Evolutionary conservation across 37 sponge, comb jelly and placozoan genomes (phyloP), one percentile per base, ranked within the genome.

Genomic region (Halisarca cf. caerulea): DNA sequence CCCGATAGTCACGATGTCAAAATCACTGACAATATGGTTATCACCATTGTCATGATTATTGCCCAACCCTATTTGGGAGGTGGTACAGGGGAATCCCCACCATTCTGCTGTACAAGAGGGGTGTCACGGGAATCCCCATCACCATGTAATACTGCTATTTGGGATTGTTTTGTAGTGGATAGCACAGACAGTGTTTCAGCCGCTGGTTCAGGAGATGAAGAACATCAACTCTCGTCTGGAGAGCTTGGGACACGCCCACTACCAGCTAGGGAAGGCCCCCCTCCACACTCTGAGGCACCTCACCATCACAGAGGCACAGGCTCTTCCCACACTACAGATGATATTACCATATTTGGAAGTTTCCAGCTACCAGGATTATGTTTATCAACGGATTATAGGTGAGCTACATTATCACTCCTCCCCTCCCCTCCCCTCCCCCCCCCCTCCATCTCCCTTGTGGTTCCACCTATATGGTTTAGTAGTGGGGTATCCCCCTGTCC

Each of bases 281-380:
- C 41, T 85, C 11, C 41, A 68, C 55, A 81, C 70, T 0, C 88
- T 94, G 47, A 51, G 80, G 55, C 66, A 79, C 25, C 24, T 86
- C 25, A 80, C 86, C 27, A 82, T 35, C 32, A 39, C 32, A 40
- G 90, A 82, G 58, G 82, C 80, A 17, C 79, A 85, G 53, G 59
- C 79, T 5, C 59, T 94, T 1, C 94, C 90, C 18, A 87, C 92
- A 7, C 84, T 93, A 53, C 45, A 68, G 1, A 42, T 87, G 66
- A 79, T 96, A 57, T 47, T 94, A 40, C 90, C 92, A 5, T 93
- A 96, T 80, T 64, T 96, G 70, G 92, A 93, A 53, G 75, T 93
- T 33, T 89, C 92, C 33, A 70, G 89, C 51, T 91, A 91, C 54
- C 97, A 96, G 58, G 97, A 93, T 20, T 96, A 96, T 66, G 82